phyloP scores from a whole-genome alignment of 1,140 invertebrate genomes.

The Caenorhabditis tropicalis region DNA sequence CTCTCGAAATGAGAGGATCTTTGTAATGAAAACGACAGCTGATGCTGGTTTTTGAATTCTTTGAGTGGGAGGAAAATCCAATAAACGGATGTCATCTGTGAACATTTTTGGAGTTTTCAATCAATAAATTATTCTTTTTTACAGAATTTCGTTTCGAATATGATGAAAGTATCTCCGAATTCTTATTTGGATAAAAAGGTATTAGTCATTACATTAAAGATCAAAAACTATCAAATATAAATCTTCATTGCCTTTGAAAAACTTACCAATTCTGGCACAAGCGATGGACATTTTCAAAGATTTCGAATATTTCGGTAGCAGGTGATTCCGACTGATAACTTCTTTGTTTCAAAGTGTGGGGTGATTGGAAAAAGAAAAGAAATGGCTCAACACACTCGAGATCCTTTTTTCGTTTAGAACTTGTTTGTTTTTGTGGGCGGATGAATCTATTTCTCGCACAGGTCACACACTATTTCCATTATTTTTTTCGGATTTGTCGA shows the following conservation, averaged over 20 bases:
- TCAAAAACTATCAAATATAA: too few species aligned
- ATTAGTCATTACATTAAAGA: too few species aligned
- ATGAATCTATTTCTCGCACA: background rate
- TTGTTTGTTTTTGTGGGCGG: conserved; percentile 40
- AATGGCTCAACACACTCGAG: conserved; percentile 9
- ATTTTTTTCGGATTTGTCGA: background rate
- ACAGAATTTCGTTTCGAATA: too few species aligned
- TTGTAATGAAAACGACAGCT: background rate
- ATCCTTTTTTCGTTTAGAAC: conserved; percentile 1
- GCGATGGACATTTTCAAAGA: background rate
- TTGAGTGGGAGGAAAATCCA: background rate
- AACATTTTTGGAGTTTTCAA: too few species aligned
- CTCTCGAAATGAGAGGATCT: background rate
- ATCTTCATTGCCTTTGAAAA: too few species aligned
- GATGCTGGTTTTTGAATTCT: conserved; percentile 21
- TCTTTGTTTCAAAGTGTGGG: conserved; percentile 1
- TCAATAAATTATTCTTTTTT: too few species aligned
- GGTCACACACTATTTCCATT: background rate
- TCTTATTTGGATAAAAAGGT: too few species aligned
- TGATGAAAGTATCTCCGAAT: too few species aligned
- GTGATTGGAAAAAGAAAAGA: background rate
- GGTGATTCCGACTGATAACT: background rate
- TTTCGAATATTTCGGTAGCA: background rate
- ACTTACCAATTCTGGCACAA: conserved; percentile 38
- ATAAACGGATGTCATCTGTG: background rate